These are phyloP conservation scores for Xiphorhynchus elegans DNA, from an alignment of 2,113 vertebrate species.

Conservation along the genomic window DNA sequence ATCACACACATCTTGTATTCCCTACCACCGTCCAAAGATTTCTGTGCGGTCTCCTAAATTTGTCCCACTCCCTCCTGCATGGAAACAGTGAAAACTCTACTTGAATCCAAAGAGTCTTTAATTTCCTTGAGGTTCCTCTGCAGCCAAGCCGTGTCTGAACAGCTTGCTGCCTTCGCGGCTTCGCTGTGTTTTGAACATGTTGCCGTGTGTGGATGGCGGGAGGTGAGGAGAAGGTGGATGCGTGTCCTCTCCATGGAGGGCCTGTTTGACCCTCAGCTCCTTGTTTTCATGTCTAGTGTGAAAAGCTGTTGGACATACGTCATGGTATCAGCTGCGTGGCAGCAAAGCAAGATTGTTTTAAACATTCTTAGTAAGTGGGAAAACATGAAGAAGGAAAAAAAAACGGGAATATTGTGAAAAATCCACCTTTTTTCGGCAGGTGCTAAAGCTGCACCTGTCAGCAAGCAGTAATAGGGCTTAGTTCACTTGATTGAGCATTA, in stretches of 20 bases:
- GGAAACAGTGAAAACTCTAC: neutral
- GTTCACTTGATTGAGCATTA: neutral
- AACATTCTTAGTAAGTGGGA: neutral
- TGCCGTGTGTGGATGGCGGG: neutral
- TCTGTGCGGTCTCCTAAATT: neutral
- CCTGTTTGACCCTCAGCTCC: neutral
- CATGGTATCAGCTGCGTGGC: neutral
- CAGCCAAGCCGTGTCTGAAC: neutral
- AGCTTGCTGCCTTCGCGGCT: neutral
- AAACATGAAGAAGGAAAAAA: neutral
- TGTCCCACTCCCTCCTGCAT: neutral
- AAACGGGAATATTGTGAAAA: neutral
- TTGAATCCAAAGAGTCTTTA: neutral
- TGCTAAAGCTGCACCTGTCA: neutral
- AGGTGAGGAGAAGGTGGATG: neutral
- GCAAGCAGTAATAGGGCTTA: neutral
- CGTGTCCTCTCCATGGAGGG: neutral
- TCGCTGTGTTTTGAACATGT: neutral
- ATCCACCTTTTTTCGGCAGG: fast-evolving
- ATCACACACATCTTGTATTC: neutral
- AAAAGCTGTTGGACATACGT: neutral
- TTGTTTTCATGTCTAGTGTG: neutral
- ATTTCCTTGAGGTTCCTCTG: neutral
- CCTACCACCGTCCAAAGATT: neutral
- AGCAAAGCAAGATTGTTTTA: neutral